phyloP scores from a whole-genome alignment of 2,797 vertebrate genomes.

The Lacerta bilineata region DNA sequence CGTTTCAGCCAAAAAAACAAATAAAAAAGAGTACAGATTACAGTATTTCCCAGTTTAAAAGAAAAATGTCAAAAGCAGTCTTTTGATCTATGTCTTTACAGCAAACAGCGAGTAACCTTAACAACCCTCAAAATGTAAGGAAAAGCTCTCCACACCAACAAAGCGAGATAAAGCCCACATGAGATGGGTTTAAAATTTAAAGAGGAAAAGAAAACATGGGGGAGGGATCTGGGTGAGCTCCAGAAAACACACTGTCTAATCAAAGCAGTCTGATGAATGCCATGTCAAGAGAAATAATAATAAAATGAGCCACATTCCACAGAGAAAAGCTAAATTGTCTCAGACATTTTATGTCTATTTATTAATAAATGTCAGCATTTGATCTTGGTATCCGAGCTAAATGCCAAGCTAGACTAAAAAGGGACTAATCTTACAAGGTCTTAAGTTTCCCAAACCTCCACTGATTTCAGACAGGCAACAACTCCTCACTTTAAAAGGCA shows the following conservation, averaged over 20 bases:
- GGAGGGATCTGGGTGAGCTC: conserved; percentile 26
- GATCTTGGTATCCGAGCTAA: conserved; percentile 54
- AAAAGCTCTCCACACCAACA: conserved; percentile 44
- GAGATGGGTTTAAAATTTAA: conserved; percentile 41
- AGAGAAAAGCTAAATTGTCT: conserved; percentile 50
- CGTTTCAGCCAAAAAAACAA: neutral
- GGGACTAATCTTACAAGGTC: conserved; percentile 33
- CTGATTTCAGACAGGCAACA: conserved; percentile 41
- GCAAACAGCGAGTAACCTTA: conserved; percentile 54
- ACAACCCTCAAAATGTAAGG: conserved; percentile 53
- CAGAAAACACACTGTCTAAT: conserved; percentile 38
- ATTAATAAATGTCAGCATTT: conserved; percentile 63
- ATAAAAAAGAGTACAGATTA: neutral
- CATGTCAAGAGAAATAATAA: conserved; percentile 15
- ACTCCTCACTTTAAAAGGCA: conserved; percentile 45
- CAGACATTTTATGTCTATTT: conserved; percentile 47
- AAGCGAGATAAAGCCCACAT: conserved; percentile 45
- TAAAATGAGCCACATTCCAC: conserved; percentile 19
- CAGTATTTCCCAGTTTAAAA: conserved; percentile 36
- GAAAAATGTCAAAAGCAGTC: conserved; percentile 41
- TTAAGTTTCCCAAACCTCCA: conserved; percentile 57
- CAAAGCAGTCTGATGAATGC: conserved; percentile 20
- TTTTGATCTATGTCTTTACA: conserved; percentile 60
- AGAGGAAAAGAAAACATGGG: conserved; percentile 28
- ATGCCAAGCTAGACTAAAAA: conserved; percentile 65